These are phyloP conservation scores for Suricata suricatta DNA, from an alignment of 2,113 vertebrate species.

Conservation along the genomic window DNA sequence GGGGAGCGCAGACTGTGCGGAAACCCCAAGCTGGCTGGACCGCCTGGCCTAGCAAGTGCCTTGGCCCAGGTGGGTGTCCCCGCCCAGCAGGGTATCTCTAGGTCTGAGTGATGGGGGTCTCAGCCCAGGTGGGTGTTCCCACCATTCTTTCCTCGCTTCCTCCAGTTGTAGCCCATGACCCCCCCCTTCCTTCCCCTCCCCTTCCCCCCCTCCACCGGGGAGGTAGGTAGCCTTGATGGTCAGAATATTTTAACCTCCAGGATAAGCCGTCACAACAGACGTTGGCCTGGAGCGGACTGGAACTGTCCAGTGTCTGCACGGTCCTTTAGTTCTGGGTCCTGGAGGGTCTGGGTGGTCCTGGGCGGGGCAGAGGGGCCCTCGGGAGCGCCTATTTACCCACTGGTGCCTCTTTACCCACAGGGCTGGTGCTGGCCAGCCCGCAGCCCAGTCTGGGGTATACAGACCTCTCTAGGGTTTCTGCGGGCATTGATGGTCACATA, in stretches of 20 bases:
- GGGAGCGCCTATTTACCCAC: accelerated
- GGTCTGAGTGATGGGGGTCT: neutral
- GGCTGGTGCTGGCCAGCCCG: neutral
- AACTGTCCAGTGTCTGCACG: neutral
- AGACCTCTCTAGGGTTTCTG: neutral
- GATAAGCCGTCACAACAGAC: neutral
- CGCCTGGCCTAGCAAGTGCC: neutral
- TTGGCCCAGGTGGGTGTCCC: neutral
- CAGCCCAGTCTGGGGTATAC: neutral
- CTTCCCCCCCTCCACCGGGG: neutral
- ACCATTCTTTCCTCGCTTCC: neutral
- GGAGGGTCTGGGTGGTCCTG: neutral
- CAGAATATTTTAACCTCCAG: neutral
- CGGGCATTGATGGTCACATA: neutral
- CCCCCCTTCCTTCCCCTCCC: too few species aligned
- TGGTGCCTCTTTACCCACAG: neutral
- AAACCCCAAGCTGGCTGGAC: neutral
- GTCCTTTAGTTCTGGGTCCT: neutral
- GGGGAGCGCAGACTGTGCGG: neutral
- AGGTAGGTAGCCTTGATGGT: neutral
- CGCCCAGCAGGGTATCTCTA: neutral
- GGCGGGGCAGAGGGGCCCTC: neutral
- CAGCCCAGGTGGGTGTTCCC: neutral
- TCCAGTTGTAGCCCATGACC: neutral
- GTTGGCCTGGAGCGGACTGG: neutral